phyloP scores from a whole-genome alignment of 2,113 vertebrate genomes.

The Oreochromis tanganicae region DNA sequence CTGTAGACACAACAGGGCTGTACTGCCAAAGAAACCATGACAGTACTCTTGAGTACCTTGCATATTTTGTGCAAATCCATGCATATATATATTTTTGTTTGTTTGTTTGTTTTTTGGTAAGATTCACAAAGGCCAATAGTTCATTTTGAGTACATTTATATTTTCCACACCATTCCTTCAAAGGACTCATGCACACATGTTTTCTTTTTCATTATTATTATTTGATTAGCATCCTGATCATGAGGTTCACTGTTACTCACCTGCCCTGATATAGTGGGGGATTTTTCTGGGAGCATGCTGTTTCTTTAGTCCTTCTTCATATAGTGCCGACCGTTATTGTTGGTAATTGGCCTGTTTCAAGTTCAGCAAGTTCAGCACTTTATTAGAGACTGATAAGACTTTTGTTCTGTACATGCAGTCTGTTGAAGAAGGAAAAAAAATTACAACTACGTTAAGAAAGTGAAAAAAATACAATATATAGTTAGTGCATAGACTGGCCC shows the following conservation, averaged over 20 bases:
- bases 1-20: constrained; percentile 36
- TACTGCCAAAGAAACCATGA: constrained; percentile 73
- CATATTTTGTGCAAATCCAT: constrained; percentile 12
- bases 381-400: constrained; percentile 1
- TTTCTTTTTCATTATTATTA: not conserved
- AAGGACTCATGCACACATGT: not conserved
- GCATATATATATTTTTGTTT: constrained; percentile 7
- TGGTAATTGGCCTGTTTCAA: not conserved
- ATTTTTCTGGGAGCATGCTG: not conserved
- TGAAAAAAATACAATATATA: not conserved
- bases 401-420: not conserved
- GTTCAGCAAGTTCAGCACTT: constrained; percentile 40
- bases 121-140: constrained; percentile 14
- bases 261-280: not conserved
- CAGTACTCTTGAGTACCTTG: constrained; percentile 37
- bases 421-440: not conserved
- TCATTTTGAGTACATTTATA: not conserved
- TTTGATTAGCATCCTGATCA: not conserved
- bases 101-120: not conserved
- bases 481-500: not conserved
- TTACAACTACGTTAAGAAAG: not conserved
- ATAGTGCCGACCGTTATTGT: not conserved
- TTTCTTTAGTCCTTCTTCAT: not conserved
- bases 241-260: not conserved
- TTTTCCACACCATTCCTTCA: not conserved